Conservation (phyloP, 2,113 vertebrate species). For the Ancistrus triradiatus region DNA sequence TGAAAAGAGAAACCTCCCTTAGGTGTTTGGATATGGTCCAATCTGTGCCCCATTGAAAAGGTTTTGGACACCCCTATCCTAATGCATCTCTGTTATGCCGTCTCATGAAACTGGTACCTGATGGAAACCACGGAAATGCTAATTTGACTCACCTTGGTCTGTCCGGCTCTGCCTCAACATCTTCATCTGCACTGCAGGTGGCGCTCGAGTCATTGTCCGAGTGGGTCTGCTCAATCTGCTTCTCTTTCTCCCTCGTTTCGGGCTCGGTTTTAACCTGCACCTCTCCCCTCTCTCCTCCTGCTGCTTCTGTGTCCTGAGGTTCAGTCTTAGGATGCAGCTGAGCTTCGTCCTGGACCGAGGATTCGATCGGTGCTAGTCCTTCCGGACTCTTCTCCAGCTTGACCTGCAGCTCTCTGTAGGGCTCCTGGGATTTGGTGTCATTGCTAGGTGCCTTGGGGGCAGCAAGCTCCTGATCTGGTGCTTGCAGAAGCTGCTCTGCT, state of each 20-base stretch:
- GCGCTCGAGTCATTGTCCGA: constrained; percentile 97
- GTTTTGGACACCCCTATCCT: no score
- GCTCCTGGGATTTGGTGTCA: constrained; percentile 69
- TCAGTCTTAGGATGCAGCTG: constrained; percentile 79
- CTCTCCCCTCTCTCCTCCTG: constrained; percentile 63
- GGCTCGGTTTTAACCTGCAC: constrained; percentile 83
- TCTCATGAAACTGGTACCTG: no score
- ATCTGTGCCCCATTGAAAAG: no score
- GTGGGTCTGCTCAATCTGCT: constrained; percentile 63
- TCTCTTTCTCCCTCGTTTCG: constrained; percentile 86
- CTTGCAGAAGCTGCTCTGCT: constrained; percentile 64
- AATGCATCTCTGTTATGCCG: no score
- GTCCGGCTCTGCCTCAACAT: constrained; percentile 88
- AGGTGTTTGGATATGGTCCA: no score
- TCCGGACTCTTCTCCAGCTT: constrained; percentile 80
- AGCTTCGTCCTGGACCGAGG: constrained; percentile 73
- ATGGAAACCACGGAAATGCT: neutral
- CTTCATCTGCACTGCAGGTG: constrained; percentile 97
- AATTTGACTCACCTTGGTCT: constrained; percentile 71
- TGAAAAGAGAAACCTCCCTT: no score
- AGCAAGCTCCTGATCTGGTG: constrained; percentile 56
- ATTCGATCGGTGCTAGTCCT: constrained; percentile 56
- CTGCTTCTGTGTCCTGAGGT: constrained; percentile 74
- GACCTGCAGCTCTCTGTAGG: constrained; percentile 69
- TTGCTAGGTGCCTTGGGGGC: constrained; percentile 55